Conservation (phyloP, 1,140 invertebrate genomes). For the Ditylenchus dipsaci region DNA sequence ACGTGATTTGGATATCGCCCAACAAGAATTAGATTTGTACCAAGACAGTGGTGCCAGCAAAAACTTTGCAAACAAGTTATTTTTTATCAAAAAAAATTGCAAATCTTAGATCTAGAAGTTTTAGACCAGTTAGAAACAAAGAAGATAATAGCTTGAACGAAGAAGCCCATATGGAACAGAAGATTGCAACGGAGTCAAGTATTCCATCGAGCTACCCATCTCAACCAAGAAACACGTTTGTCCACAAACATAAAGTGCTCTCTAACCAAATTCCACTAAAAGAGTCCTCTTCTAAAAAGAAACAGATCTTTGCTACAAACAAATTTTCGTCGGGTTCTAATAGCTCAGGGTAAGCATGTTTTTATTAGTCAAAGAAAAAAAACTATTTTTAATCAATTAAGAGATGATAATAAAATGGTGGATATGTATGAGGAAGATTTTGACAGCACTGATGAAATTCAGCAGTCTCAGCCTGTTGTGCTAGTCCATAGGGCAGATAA, state of each 20-base stretch:
- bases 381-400: constrained; percentile 3
- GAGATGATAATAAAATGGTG: constrained; percentile 41
- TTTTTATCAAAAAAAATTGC: not conserved
- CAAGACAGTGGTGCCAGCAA: constrained; percentile 63
- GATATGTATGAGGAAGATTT: constrained; percentile 45
- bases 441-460: constrained; percentile 29
- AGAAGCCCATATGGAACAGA: too few relatives aligned
- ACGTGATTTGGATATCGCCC: constrained; percentile 74
- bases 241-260: too few relatives aligned
- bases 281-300: not conserved
- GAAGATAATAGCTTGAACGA: too few relatives aligned
- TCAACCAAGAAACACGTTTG: too few relatives aligned
- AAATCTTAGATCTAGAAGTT: not conserved
- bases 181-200: too few relatives aligned
- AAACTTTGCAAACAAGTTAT: constrained; percentile 6
- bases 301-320: not conserved
- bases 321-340: not conserved
- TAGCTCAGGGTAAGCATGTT: constrained; percentile 19
- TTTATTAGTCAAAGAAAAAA: not conserved
- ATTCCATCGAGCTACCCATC: too few relatives aligned
- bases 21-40: constrained; percentile 72
- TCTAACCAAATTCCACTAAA: too few relatives aligned
- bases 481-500: too few relatives aligned
- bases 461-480: not conserved
- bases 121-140: not conserved